Base-by-base conservation (phyloP, 2,113 vertebrate species). In the Sturnira hondurensis region DNA sequence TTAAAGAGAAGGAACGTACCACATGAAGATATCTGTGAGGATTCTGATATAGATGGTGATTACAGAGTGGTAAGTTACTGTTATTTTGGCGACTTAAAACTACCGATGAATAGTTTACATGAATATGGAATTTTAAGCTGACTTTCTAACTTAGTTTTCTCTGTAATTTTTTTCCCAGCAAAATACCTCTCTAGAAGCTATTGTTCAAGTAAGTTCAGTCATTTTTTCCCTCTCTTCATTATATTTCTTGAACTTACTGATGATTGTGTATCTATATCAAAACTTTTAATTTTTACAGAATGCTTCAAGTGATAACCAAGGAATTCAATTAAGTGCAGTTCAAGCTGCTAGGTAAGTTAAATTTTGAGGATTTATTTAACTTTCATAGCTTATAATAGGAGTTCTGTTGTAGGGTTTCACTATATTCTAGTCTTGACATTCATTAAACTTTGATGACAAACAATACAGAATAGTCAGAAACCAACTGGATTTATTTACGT, bases 261-360 rank as follows among this genome's bases (percentile, higher is more conserved):
- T 91, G 95, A 85, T 70, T 95, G 14, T 96, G 7, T 97, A 78
- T 97, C 58, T 97, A 54, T 78, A 95, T 74, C 20, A 20, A 95
- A 97, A 90, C 93, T 85, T 95, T 95, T 47, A 52, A 94, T 96
- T 82, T 81, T 91, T 14, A 70, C 92, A 99, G 99, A 99, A 99
- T 97, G 99, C 99, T 96, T 99, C 99, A 98, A 99, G 99, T 98
- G 99, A 99, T 98, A 99, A 99, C 98, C 99, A 99, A 98, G 99
- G 99, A 86, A 98, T 99, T 98, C 99, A 99, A 88, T 98, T 99
- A 98, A 99, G 99, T 97, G 99, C 99, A 97, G 99, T 99, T 82
- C 99, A 99, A 97, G 99, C 99, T 97, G 99, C 99, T 97, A 99
- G 99, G 99, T 99, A 98, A 98, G 98, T 97, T 91, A 89, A 86